Conservation (phyloP, 2,888 invertebrate species). For the Athetis lepigone region DNA sequence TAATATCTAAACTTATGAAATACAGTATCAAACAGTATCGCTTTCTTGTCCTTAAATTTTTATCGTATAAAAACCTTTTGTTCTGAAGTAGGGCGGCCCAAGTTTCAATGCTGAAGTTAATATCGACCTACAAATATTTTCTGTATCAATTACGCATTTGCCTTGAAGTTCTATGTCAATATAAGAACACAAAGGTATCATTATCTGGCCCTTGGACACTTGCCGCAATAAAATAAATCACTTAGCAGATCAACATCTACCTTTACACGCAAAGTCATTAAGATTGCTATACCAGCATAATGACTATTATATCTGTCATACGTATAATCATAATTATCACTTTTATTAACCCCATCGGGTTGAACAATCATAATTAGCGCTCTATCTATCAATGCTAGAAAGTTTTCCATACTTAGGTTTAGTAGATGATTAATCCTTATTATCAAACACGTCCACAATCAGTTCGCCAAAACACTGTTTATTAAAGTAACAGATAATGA, state of each 20-base stretch:
- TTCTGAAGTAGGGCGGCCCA: constrained; percentile 68
- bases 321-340: constrained; percentile 6
- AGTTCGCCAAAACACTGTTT: constrained; percentile 12
- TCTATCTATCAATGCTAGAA: constrained; percentile 26
- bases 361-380: constrained; percentile 19
- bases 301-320: constrained; percentile 13
- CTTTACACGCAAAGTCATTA: constrained; percentile 30
- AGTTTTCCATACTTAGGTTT: constrained; percentile 3
- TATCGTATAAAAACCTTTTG: constrained; percentile 53
- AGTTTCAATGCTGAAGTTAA: constrained; percentile 63
- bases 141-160: constrained; percentile 53
- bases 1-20: constrained; percentile 42
- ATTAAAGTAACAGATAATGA: constrained; percentile 30
- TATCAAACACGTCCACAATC: constrained; percentile 7
- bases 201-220: constrained; percentile 51
- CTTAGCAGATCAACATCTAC: constrained; percentile 11
- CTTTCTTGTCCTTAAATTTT: constrained; percentile 46
- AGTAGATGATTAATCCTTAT: not conserved
- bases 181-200: constrained; percentile 62
- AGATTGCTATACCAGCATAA: constrained; percentile 15
- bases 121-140: constrained; percentile 62
- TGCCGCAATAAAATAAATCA: constrained; percentile 39
- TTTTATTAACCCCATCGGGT: not conserved
- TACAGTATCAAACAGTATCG: constrained; percentile 35
- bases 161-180: constrained; percentile 63